phyloP scores from a whole-genome alignment of 2,797 vertebrate species.

The Mastacembelus armatus region DNA sequence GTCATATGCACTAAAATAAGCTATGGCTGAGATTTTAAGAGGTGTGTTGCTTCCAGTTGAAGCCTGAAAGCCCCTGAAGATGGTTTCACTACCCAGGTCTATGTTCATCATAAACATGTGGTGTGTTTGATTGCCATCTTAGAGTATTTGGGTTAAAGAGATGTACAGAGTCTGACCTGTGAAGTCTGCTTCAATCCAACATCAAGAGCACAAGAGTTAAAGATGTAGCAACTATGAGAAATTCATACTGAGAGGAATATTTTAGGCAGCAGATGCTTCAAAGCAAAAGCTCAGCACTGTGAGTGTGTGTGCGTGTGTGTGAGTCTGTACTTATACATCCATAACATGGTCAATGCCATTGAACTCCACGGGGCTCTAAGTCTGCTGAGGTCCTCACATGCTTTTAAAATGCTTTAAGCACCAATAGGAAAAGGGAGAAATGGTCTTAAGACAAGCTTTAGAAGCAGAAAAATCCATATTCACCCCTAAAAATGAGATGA shows the following conservation, averaged over 20 bases:
- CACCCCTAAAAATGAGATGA: background rate
- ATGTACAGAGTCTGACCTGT: constrained; percentile 42
- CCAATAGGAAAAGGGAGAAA: constrained; percentile 5
- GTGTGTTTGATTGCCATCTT: constrained; percentile 38
- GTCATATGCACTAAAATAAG: constrained; percentile 2
- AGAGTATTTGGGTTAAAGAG: constrained; percentile 55
- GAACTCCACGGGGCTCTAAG: constrained; percentile 3
- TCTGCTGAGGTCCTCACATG: background rate
- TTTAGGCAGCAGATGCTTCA: constrained; percentile 54
- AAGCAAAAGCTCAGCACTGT: constrained; percentile 45
- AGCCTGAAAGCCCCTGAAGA: background rate
- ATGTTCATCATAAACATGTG: constrained; percentile 26
- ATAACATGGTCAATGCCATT: constrained; percentile 40
- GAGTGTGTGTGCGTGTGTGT: constrained; percentile 17
- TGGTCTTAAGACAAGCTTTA: constrained; percentile 14
- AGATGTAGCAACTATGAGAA: constrained; percentile 52
- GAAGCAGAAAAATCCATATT: background rate
- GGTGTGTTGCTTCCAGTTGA: constrained; percentile 1
- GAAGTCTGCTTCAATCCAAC: constrained; percentile 42
- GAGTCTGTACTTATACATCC: constrained; percentile 20
- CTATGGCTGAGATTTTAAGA: constrained; percentile 3
- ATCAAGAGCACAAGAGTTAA: constrained; percentile 47
- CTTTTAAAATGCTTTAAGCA: constrained; percentile 36
- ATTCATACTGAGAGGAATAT: constrained; percentile 53
- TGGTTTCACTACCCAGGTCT: background rate